These are phyloP conservation scores for Sciaenops ocellatus DNA, from an alignment of 2,797 vertebrate species.

Conservation along the genomic window DNA sequence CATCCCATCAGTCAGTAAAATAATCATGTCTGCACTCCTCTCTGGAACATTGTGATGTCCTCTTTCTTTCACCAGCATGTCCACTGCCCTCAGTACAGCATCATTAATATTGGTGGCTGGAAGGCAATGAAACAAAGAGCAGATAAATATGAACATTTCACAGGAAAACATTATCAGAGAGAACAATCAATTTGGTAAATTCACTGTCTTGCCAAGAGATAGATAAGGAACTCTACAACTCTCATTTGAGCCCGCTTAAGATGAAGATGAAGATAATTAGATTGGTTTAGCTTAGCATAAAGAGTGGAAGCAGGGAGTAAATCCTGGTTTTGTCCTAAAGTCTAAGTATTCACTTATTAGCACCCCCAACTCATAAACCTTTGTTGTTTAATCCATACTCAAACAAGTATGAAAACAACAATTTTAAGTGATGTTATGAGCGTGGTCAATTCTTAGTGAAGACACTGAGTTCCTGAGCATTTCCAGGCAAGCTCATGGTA, in stretches of 20 bases:
- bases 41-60: no score
- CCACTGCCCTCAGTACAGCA: slow-evolving; percentile 55
- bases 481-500: neutral
- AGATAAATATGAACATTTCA: neutral
- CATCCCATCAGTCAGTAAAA: no score
- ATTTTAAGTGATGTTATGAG: neutral
- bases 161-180: neutral
- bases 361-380: neutral
- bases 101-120: slow-evolving; percentile 91
- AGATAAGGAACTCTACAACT: no score
- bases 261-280: neutral
- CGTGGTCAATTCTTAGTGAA: neutral
- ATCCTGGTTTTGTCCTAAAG: neutral
- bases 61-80: no score
- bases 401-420: neutral
- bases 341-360: neutral
- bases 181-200: neutral
- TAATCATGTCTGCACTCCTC: no score
- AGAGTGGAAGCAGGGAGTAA: neutral
- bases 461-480: neutral
- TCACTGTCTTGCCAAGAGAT: neutral
- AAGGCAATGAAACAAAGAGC: slow-evolving; percentile 21
- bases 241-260: neutral
- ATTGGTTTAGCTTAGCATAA: neutral
- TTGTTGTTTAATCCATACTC: neutral